Evolutionary conservation across 2,888 invertebrate species (phyloP), one percentile per base, ranked within the genome.

Genomic region (Lasiommata megera): DNA sequence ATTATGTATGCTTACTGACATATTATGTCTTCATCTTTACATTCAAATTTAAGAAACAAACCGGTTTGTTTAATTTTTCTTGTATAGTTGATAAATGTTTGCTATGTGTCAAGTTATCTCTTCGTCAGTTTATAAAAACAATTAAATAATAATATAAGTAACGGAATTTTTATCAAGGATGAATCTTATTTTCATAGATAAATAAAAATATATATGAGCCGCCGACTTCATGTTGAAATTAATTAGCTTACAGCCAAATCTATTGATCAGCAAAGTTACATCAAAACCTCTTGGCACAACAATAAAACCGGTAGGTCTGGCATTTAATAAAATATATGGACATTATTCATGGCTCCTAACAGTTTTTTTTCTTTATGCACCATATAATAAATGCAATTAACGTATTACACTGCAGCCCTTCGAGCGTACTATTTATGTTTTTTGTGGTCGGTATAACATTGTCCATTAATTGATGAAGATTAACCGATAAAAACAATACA

Each of bases 301-400:
- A 53, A 51, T 55, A 41, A 66, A 67, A 70, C 70, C 61, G 69
- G 67, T 70, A 56, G 41, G 60, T 54, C 70, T 80, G 74, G 65
- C 75, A 77, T 79, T 79, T 77, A 75, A 66, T 66, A 63, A 72
- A 73, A 67, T 67, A 67, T 66, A 66, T 61, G 54, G 59, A 71
- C 66, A 73, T 74, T 69, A 71, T 72, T 76, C 67, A 73, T 68
- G 66, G 64, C 58, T 63, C 53, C 63, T 73, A 69, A 71, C 68
- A 72, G 71, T 41, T 58, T 63, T 11, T n/a, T 59, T 70, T 31
- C 70, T 70, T 73, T 69, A 64, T 64, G 60, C 65, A 68, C 63
- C 70, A 73, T 71, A 74, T 74, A 79, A 75, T 77, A 72, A 76
- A 74, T 71, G 72, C 73, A 77, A 79, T 80, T 77, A 80, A 69